Evolutionary conservation across 2,888 invertebrate species (phyloP).

Genomic region (Punctoribates punctum): DNA sequence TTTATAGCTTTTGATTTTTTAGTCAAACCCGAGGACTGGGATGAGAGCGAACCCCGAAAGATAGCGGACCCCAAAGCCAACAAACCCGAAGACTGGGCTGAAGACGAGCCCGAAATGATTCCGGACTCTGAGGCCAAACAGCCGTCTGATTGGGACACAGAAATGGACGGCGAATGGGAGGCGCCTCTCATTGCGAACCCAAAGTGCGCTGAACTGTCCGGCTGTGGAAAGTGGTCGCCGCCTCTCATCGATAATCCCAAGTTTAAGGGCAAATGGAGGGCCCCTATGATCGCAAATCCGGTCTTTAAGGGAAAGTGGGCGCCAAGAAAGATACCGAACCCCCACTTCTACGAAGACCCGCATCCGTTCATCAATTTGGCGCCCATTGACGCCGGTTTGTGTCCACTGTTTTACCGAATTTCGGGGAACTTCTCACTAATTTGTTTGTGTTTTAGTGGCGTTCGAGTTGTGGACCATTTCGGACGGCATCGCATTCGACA

Average conservation of each 20-base stretch:
- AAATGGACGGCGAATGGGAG: constrained; percentile 99
- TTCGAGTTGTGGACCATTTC: constrained; percentile 99
- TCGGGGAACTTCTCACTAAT: background rate
- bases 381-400: constrained; percentile 68
- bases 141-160: constrained; percentile 82
- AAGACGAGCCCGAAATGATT: constrained; percentile 76
- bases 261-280: constrained; percentile 93
- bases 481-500: constrained; percentile 88
- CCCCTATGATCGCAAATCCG: constrained; percentile 61
- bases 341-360: constrained; percentile 84
- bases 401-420: too few relatives aligned
- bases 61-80: constrained; percentile 77
- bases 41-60: constrained; percentile 85
- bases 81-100: constrained; percentile 88
- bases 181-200: constrained; percentile 89
- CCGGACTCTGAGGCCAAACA: constrained; percentile 81
- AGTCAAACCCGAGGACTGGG: constrained; percentile 58
- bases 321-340: constrained; percentile 77
- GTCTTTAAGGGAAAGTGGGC: constrained; percentile 60
- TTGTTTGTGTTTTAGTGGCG: constrained; percentile 61
- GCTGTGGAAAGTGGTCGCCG: constrained; percentile 87
- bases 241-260: constrained; percentile 81
- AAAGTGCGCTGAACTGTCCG: constrained; percentile 69
- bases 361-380: constrained; percentile 79
- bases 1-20: background rate